These are phyloP conservation scores for Sciurus niger DNA, from an alignment of 2,113 vertebrate genomes.

Conservation along the genomic window DNA sequence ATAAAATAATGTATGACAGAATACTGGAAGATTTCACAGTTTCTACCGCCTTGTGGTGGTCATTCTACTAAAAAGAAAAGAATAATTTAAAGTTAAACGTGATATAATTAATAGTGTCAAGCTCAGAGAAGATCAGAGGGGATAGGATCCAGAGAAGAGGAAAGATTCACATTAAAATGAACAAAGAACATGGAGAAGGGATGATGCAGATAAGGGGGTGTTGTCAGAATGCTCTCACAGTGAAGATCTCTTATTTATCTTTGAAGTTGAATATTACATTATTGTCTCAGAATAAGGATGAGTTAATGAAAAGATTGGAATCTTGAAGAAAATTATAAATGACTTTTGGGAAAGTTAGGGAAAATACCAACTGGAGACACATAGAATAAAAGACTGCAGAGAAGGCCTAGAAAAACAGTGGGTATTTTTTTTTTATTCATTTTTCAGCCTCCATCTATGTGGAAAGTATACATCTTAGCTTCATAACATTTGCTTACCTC, in stretches of 20 bases:
- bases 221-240: neutral
- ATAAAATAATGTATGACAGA: neutral
- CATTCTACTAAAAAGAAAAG: neutral
- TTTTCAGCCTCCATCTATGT: neutral
- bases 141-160: neutral
- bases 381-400: neutral
- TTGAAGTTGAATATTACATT: neutral
- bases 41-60: neutral
- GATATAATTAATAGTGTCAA: neutral
- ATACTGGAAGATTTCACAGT: neutral
- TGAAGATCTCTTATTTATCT: neutral
- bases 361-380: neutral
- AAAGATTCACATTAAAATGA: neutral
- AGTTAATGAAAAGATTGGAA: neutral
- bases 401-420: neutral
- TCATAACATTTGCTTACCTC: neutral
- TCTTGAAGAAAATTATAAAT: neutral
- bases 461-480: too few relatives aligned
- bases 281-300: neutral
- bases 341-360: neutral
- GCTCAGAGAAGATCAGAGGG: neutral
- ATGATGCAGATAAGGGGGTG: neutral
- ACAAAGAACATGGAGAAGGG: neutral
- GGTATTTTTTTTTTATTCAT: too few relatives aligned
- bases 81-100: neutral